phyloP scores from a whole-genome alignment of 2,888 invertebrate species.

The Altica lythri region DNA sequence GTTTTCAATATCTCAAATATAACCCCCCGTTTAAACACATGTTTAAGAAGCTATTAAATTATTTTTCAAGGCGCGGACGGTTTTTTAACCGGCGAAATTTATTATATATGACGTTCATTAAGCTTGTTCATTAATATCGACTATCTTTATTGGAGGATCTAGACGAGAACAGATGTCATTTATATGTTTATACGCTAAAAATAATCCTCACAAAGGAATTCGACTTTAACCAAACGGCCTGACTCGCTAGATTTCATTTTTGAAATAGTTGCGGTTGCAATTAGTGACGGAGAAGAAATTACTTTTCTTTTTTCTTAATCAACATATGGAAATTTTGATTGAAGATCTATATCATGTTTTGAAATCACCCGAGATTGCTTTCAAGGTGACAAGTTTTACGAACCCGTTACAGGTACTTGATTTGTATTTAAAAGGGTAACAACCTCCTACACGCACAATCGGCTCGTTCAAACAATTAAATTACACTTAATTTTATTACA shows the following conservation, averaged over 20 bases:
- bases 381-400: no score
- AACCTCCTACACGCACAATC: no score
- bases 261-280: conserved; percentile 26
- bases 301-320: conserved; percentile 17
- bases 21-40: conserved; percentile 40
- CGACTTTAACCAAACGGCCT: conserved; percentile 27
- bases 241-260: conserved; percentile 30
- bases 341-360: conserved; percentile 14
- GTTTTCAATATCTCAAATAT: conserved; percentile 44
- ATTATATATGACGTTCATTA: conserved; percentile 42
- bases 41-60: conserved; percentile 42
- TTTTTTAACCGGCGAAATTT: conserved; percentile 39
- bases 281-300: conserved; percentile 15
- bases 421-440: no score
- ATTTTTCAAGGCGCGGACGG: conserved; percentile 37
- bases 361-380: background rate
- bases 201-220: conserved; percentile 36
- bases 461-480: no score
- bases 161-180: conserved; percentile 40
- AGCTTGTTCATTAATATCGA: conserved; percentile 40
- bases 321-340: conserved; percentile 23
- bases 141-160: conserved; percentile 42
- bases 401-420: no score
- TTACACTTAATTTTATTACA: no score
- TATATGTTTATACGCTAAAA: conserved; percentile 36